Percentiles rank a stretch among this genome's conserved stretches.
Evolutionary conservation across 2,113 vertebrate species (phyloP).

Genomic region (Tylochromis polylepis): DNA sequence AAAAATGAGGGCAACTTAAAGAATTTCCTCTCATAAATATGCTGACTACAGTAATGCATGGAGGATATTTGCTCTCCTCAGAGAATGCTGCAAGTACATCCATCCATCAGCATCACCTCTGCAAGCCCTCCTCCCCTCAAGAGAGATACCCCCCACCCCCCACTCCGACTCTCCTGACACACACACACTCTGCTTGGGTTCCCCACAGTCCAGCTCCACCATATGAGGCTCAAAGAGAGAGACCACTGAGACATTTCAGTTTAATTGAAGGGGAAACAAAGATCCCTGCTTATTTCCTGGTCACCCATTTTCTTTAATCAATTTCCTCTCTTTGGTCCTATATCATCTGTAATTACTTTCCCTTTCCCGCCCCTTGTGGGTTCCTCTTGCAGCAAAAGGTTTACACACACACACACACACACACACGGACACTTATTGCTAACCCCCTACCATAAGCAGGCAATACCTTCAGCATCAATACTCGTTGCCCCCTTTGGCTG

Average conservation of each 20-base stretch:
- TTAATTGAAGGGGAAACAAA: slow-evolving; percentile 68
- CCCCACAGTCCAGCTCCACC: slow-evolving; percentile 13
- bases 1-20: background rate
- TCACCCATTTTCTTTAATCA: slow-evolving; percentile 70
- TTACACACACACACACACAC: background rate
- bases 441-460: slow-evolving; percentile 47
- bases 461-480: slow-evolving; percentile 65
- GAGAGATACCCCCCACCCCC: too few relatives aligned
- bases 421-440: slow-evolving; percentile 41
- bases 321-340: slow-evolving; percentile 68
- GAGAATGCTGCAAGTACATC: background rate
- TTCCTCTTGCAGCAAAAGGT: slow-evolving; percentile 27
- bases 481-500: slow-evolving; percentile 34
- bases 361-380: slow-evolving; percentile 47
- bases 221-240: slow-evolving; percentile 36
- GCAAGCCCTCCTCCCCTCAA: background rate
- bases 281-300: slow-evolving; percentile 62
- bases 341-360: slow-evolving; percentile 71
- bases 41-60: background rate
- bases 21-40: background rate
- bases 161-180: background rate
- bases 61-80: background rate
- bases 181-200: background rate
- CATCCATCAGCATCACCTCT: slow-evolving; percentile 32
- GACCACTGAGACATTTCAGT: slow-evolving; percentile 64